Base-by-base conservation (phyloP, 2,888 invertebrate species). In the Drosophila recens region DNA sequence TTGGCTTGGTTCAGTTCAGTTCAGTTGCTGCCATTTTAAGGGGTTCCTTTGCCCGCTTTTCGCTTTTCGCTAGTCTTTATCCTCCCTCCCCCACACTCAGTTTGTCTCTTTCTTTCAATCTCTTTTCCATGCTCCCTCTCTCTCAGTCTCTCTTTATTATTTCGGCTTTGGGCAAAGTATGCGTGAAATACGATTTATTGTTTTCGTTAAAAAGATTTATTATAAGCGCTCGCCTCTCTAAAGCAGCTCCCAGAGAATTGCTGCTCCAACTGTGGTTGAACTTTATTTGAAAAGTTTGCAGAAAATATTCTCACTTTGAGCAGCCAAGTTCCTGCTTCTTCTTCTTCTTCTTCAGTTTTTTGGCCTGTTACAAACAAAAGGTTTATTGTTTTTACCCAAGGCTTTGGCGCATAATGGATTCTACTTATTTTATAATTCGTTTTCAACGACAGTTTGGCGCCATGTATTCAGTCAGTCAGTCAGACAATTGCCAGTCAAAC, bases 171-270 rank as follows among this genome's bases (percentile, higher is more conserved):
- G 66, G 81, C 73, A 83, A 75, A 82, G 88, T 82, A 82, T 83
- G 84, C 85, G 82, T 87, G 74, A 80, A 82, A 89, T 85, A 78
- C 85, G 87, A 85, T 82, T 87, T 84, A 87, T 87, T 87, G 87
- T 87, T 86, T 86, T 87, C 82, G 86, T 76, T 81, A 72, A 83
- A 87, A 83, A 87, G 88, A 87, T 87, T 87, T 87, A 87, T 87
- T 86, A 81, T 64, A 72, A 66, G 56, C 68, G 71, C 63, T 71
- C 57, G 51, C 67, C 65, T 67, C 67, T 56, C 56, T n/a, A 56
- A 66, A 54, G 52, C 52, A 42, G 53, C 48, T 42, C 42, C 20
- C 30, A 27, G 17, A 27, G 36, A 59, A 27, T 34, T 27, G 30
- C 33, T 53, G 34, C 36, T 62, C 54, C 51, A 63, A 70, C 75